phyloP scores from a whole-genome alignment of 2,888 invertebrate genomes.

The Standfussiana lucernea region DNA sequence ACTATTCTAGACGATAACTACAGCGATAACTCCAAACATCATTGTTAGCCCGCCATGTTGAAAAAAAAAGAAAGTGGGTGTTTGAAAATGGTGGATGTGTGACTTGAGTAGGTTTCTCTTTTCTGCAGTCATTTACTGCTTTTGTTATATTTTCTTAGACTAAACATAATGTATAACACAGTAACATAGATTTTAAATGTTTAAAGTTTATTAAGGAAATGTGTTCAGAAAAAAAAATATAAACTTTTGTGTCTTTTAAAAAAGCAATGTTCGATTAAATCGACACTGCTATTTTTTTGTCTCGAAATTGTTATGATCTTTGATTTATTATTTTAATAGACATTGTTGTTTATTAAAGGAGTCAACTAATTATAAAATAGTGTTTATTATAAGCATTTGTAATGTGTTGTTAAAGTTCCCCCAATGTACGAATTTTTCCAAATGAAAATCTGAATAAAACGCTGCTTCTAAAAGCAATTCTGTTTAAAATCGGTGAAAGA shows the following conservation, averaged over 20 bases:
- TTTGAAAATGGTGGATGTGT: conserved; percentile 46
- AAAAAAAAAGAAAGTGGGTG: conserved; percentile 49
- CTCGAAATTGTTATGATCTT: background rate
- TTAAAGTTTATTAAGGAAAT: background rate
- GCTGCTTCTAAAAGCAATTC: background rate
- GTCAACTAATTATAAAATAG: background rate
- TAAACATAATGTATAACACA: conserved; percentile 43
- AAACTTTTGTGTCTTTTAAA: too few relatives aligned
- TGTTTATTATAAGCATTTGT: background rate
- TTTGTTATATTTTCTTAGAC: conserved; percentile 53
- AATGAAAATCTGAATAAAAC: background rate
- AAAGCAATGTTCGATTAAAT: too few relatives aligned
- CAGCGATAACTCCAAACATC: conserved; percentile 72
- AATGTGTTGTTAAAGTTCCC: background rate
- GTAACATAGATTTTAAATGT: conserved; percentile 35
- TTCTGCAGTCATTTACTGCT: conserved; percentile 25
- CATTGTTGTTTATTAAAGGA: background rate
- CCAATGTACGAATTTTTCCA: background rate
- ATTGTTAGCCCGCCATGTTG: conserved; percentile 72
- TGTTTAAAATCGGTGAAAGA: background rate
- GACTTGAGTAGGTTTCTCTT: conserved; percentile 39
- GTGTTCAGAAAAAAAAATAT: background rate
- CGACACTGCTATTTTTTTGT: background rate
- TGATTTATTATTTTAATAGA: background rate
- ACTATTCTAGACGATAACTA: conserved; percentile 59